phyloP scores from a whole-genome alignment of 2,797 vertebrate species.

The Danio tinwini region DNA sequence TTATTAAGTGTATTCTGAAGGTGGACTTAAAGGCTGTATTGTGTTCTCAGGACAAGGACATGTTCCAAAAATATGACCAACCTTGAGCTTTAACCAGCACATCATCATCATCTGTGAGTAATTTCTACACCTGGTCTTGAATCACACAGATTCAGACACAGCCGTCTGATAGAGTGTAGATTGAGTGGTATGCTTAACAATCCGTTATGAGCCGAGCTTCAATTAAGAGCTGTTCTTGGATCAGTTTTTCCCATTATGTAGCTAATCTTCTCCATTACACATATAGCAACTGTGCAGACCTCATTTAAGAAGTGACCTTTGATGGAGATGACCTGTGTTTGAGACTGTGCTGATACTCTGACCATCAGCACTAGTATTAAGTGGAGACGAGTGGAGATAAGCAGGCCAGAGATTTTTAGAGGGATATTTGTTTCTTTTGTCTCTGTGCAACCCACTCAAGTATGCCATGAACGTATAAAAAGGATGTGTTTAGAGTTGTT shows the following conservation, averaged over 20 bases:
- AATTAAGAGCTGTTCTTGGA: conserved; percentile 3
- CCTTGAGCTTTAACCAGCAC: neutral
- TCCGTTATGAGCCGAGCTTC: neutral
- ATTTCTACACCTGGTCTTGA: conserved; percentile 18
- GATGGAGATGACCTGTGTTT: conserved; percentile 10
- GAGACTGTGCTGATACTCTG: conserved; percentile 14
- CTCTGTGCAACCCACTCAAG: too few relatives aligned
- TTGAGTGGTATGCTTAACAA: conserved; percentile 3
- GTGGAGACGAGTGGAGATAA: neutral
- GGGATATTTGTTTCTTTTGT: too few relatives aligned
- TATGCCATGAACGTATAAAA: too few relatives aligned
- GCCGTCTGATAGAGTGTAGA: neutral
- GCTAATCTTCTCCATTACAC: conserved; percentile 21
- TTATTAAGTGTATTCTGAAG: neutral
- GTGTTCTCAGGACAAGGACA: neutral
- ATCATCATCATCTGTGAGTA: conserved; percentile 1
- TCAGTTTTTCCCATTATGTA: neutral
- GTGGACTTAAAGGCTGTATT: neutral
- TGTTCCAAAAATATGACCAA: conserved; percentile 11
- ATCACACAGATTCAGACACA: conserved; percentile 24
- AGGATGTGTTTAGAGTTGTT: too few relatives aligned
- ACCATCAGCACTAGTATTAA: neutral
- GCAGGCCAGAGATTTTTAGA: neutral
- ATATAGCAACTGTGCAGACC: conserved; percentile 10
- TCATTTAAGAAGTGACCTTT: conserved; percentile 10